Conservation (phyloP, 2,113 vertebrate species). For the Sapajus apella region DNA sequence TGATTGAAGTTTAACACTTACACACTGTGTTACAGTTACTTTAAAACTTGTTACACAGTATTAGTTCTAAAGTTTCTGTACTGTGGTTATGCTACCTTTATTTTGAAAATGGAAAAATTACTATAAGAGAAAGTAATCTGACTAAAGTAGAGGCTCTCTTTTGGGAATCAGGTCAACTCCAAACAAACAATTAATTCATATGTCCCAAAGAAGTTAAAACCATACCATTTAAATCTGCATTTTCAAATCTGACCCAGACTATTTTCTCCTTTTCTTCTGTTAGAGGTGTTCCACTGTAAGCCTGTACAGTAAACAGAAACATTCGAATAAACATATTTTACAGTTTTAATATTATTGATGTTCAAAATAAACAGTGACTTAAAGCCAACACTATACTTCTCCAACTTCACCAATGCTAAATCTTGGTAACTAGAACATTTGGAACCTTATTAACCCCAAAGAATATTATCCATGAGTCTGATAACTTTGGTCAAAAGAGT, state of each 20-base stretch:
- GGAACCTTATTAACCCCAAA: conserved; percentile 16
- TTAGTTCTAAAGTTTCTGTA: background rate
- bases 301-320: conserved; percentile 83
- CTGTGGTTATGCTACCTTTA: background rate
- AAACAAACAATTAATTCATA: conserved; percentile 49
- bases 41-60: background rate
- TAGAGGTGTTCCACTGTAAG: conserved; percentile 93
- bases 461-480: background rate
- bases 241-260: conserved; percentile 98
- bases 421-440: background rate
- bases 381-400: background rate
- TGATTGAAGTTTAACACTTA: background rate
- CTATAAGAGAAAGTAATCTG: conserved; percentile 7
- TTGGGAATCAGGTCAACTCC: conserved; percentile 25
- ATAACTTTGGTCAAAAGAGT: background rate
- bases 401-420: background rate
- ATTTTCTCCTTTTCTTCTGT: conserved; percentile 99
- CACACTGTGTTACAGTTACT: background rate
- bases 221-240: conserved; percentile 96
- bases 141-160: conserved; percentile 7
- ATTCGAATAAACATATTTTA: conserved; percentile 49
- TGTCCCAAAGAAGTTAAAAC: conserved; percentile 41
- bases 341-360: background rate
- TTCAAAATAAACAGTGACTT: conserved; percentile 27
- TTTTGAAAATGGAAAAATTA: conserved; percentile 47